Conservation (phyloP, 2,888 invertebrate species). For the Ephialtes manifestator region DNA sequence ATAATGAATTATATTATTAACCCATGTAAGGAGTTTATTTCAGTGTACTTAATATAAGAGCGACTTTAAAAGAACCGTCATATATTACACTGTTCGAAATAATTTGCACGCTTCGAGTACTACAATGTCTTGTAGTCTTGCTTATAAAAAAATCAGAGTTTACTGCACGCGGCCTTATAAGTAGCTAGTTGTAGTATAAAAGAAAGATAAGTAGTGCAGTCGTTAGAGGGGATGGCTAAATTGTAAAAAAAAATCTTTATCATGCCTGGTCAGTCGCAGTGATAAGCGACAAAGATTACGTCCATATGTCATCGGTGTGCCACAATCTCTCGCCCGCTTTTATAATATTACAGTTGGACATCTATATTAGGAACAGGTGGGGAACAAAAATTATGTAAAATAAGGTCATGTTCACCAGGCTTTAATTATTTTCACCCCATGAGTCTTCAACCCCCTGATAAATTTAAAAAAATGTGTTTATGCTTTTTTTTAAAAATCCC, state of each 20-base stretch:
- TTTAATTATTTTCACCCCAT: not conserved
- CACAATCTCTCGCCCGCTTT: conserved; percentile 49
- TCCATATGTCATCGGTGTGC: conserved; percentile 78
- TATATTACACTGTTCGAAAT: not conserved
- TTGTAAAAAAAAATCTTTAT: conserved; percentile 76
- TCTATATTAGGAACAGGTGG: conserved; percentile 2
- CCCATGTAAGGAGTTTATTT: not conserved
- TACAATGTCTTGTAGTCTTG: conserved; percentile 15
- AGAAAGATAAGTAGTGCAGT: conserved; percentile 38
- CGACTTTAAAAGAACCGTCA: not conserved
- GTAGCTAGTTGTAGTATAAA: not conserved
- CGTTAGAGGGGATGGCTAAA: conserved; percentile 53
- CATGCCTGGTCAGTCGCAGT: conserved; percentile 70
- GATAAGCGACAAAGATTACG: conserved; percentile 79
- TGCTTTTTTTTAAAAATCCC: not conserved
- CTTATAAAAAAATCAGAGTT: not conserved
- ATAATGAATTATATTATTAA: not conserved
- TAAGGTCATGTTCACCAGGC: conserved; percentile 13
- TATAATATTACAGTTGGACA: conserved; percentile 39
- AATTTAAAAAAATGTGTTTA: not conserved
- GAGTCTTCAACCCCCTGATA: no score
- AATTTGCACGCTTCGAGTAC: not conserved
- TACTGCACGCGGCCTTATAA: conserved; percentile 18
- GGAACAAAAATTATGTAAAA: not conserved
- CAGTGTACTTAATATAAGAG: not conserved